Evolutionary conservation across 2,797 vertebrate species (phyloP).

Genomic region (Orientallactaga sibirica): DNA sequence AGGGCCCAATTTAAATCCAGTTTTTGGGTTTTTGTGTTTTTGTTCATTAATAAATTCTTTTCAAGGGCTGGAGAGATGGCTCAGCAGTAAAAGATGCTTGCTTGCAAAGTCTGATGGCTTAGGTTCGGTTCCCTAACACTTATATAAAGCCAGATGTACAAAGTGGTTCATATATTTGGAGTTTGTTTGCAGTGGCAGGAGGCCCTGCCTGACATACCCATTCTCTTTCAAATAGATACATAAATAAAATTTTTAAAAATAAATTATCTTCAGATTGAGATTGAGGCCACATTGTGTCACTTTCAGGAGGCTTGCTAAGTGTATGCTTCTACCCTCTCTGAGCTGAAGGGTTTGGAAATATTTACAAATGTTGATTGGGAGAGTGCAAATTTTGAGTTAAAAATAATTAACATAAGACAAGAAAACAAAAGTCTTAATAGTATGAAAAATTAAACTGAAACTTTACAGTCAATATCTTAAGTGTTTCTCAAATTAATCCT

Average conservation of each 20-base stretch:
- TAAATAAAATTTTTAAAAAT: neutral
- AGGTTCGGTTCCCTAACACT: no score
- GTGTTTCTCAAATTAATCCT: conserved; percentile 54
- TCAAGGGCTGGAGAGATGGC: neutral
- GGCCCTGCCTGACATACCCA: no score
- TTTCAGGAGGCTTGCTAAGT: conserved; percentile 38
- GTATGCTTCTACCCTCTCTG: no score
- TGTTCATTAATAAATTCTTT: conserved; percentile 55
- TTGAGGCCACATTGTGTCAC: neutral
- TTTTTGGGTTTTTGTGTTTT: conserved; percentile 61
- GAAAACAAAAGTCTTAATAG: conserved; percentile 54
- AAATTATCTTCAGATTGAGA: neutral
- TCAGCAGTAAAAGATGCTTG: no score
- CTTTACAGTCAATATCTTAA: conserved; percentile 38
- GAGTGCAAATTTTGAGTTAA: conserved; percentile 53
- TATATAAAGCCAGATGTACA: no score
- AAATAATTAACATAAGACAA: conserved; percentile 45
- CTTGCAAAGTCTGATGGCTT: no score
- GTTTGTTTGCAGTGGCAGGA: no score
- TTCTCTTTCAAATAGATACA: no score
- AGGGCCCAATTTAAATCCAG: conserved; percentile 19
- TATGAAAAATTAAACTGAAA: conserved; percentile 67
- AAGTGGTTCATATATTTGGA: no score
- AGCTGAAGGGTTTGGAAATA: conserved; percentile 5
- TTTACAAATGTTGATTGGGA: neutral